Evolutionary conservation across 2,797 vertebrate species (phyloP), one percentile per base, ranked within the genome.

Genomic region (Naso thynnoides): DNA sequence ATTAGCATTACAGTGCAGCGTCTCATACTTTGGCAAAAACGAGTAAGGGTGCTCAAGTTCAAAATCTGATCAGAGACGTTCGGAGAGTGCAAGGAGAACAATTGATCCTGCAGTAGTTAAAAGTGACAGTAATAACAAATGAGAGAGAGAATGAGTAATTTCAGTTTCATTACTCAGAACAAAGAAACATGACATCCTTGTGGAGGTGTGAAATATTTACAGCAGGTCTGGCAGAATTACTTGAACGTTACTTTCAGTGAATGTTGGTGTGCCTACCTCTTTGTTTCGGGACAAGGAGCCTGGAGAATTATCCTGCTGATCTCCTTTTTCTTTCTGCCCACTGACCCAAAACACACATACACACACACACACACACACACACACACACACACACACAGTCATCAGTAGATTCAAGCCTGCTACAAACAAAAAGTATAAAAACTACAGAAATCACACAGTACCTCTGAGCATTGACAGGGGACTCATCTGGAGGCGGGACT

Each of bases 381-480:
- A n/a, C n/a, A n/a, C n/a, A 44, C 13, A 33, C 15, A 36, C 6
- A 78, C 60, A 65, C 10, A 71, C 29, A 50, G 0, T 56, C 1
- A 74, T 26, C 5, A 8, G 39, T 8, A 45, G 24, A 23, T 21
- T 56, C 8, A 74, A 41, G 1, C 3, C 9, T 23, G 8, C 7
- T 41, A 50, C 13, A 47, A 55, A 23, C 4, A 4, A 15, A n/a
- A 2, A 3, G 2, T 0, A 23, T 1, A 8, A 64, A 19, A 14
- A 13, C 10, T 18, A 48, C 21, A 52, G 4, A 38, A 29, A 55
- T 1, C 18, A 11, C 16, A 66, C 19, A 10, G 29, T 45, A 98
- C 98, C 61, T 94, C 83, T 94, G 93, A 71, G 72, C 92, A 60
- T 92, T 88, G 1, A 97, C 94, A 2, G 96, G 96, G 26, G 98